Evolutionary conservation across 2,113 vertebrate genomes (phyloP).

Genomic region (Gallinago jamesoni): DNA sequence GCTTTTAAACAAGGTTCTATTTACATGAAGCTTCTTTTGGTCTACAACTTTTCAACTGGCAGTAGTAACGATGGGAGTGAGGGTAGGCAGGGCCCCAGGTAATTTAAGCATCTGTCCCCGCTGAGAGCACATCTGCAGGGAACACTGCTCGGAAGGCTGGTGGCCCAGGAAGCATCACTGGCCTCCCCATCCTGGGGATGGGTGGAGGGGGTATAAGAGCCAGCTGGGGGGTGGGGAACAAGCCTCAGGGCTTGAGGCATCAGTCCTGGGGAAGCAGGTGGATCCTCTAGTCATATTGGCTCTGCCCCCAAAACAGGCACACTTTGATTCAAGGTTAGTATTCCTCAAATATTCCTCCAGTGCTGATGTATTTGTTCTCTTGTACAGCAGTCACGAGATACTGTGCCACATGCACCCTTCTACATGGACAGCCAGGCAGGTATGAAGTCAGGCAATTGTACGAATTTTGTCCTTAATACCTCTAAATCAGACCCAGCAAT

Average conservation of each 20-base stretch:
- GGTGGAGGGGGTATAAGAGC: not conserved
- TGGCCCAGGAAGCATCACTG: not conserved
- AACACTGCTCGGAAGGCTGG: not conserved
- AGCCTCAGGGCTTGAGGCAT: not conserved
- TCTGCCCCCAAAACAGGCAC: not conserved
- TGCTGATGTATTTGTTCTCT: not conserved
- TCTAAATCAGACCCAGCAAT: not conserved
- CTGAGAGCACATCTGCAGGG: not conserved
- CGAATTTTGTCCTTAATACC: not conserved
- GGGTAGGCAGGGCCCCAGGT: not conserved
- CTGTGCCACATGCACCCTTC: rapidly evolving
- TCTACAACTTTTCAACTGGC: not conserved
- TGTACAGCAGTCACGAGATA: not conserved
- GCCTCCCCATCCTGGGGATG: not conserved
- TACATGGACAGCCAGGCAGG: not conserved
- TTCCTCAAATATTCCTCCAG: not conserved
- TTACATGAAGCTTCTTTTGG: not conserved
- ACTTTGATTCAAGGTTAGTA: not conserved
- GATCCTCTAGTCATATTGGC: not conserved
- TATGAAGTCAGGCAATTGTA: not conserved
- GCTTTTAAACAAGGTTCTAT: not conserved
- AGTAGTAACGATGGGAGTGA: not conserved
- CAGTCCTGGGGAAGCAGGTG: not conserved
- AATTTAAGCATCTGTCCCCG: not conserved
- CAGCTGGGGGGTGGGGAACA: not conserved